phyloP scores from a whole-genome alignment of 2,797 vertebrate species.

The Chelonia mydas region DNA sequence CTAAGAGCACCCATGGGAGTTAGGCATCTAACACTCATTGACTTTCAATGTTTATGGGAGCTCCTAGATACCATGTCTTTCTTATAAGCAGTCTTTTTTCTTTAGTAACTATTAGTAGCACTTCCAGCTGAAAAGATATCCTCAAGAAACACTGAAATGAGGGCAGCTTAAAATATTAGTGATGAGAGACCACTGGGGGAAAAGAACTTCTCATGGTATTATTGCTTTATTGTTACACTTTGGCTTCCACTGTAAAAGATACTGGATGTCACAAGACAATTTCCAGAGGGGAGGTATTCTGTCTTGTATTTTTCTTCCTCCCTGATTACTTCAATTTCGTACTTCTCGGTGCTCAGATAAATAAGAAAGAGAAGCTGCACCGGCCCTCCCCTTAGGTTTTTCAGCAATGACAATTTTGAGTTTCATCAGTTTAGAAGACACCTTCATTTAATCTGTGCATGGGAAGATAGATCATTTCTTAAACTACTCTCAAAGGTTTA shows the following conservation, averaged over 20 bases:
- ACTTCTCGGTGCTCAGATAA: background rate
- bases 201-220: background rate
- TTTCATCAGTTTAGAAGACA: background rate
- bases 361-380: rapidly evolving
- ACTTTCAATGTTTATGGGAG: slow-evolving; percentile 7
- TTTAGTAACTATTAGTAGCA: background rate
- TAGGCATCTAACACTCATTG: background rate
- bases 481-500: background rate
- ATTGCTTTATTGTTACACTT: background rate
- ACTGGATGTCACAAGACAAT: background rate
- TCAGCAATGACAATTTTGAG: background rate
- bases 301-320: background rate
- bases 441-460: background rate
- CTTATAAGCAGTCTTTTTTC: background rate
- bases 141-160: background rate
- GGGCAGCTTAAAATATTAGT: background rate
- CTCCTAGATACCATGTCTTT: background rate
- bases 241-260: background rate
- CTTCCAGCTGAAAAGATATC: background rate
- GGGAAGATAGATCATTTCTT: background rate
- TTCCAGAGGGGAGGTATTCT: background rate
- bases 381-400: background rate
- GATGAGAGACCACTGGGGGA: background rate
- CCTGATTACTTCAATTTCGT: background rate
- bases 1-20: background rate